Evolutionary conservation across 2,888 invertebrate species (phyloP).

Genomic region (Cylloceria caligata): DNA sequence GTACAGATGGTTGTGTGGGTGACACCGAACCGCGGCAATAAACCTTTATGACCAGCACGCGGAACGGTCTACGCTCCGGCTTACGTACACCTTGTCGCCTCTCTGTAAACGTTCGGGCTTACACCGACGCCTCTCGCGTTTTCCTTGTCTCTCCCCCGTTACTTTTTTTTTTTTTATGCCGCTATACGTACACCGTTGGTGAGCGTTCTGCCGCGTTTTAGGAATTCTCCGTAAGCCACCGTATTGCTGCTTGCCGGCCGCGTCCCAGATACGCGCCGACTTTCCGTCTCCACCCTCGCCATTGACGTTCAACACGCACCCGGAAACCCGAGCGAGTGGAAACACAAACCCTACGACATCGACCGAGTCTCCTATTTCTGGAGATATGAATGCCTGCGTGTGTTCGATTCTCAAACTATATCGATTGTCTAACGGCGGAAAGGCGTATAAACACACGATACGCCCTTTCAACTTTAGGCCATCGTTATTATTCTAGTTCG

Average conservation of each 20-base stretch:
- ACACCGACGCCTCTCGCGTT: constrained; percentile 51
- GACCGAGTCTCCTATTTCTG: constrained; percentile 41
- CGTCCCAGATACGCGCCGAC: constrained; percentile 4
- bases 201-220: constrained; percentile 17
- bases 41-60: constrained; percentile 75
- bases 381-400: constrained; percentile 62
- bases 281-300: neutral
- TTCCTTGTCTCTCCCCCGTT: constrained; percentile 20
- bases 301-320: constrained; percentile 22
- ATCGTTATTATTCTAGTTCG: neutral
- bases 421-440: too few species aligned
- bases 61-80: constrained; percentile 60
- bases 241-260: constrained; percentile 15
- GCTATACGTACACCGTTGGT: neutral
- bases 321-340: constrained; percentile 62
- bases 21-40: constrained; percentile 72
- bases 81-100: constrained; percentile 68
- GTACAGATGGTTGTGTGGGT: constrained; percentile 41
- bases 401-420: constrained; percentile 30
- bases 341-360: constrained; percentile 42
- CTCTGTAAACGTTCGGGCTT: constrained; percentile 65
- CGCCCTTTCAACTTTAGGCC: too few species aligned
- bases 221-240: constrained; percentile 27
- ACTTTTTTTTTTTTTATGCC: neutral
- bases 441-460: too few species aligned